phyloP scores from a whole-genome alignment of 2,888 invertebrate species.

The Coenonympha arcania region DNA sequence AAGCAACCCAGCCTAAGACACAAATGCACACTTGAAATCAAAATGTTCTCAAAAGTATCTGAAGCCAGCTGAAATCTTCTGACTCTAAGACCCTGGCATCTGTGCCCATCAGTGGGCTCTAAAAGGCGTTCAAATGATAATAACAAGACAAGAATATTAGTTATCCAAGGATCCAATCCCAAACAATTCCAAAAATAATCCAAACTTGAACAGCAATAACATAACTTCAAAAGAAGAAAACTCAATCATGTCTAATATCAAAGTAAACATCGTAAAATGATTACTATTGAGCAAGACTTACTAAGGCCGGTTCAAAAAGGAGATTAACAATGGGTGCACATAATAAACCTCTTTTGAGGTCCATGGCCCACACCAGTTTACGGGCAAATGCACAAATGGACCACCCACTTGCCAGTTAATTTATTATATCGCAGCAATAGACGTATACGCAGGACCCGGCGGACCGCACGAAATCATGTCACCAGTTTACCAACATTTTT shows the following conservation, averaged over 20 bases:
- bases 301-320: not conserved
- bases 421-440: conserved; percentile 25
- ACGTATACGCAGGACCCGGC: no score
- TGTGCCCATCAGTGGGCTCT: no score
- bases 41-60: no score
- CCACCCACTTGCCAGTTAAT: conserved; percentile 17
- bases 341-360: conserved; percentile 11
- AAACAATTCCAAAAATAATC: not conserved
- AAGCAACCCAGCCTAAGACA: no score
- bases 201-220: no score
- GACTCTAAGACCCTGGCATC: no score
- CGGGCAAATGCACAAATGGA: conserved; percentile 11
- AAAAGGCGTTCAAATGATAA: no score
- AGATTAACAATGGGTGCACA: conserved; percentile 2
- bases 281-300: not conserved
- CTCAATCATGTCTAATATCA: not conserved
- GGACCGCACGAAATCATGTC: no score
- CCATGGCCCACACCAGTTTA: conserved; percentile 11
- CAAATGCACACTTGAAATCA: no score
- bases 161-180: not conserved
- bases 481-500: no score
- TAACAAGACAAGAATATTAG: no score
- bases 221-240: not conserved
- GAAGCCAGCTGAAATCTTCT: no score
- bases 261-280: conserved; percentile 6